phyloP scores from a whole-genome alignment of 2,888 invertebrate species.

The Tryphoninae sp. region DNA sequence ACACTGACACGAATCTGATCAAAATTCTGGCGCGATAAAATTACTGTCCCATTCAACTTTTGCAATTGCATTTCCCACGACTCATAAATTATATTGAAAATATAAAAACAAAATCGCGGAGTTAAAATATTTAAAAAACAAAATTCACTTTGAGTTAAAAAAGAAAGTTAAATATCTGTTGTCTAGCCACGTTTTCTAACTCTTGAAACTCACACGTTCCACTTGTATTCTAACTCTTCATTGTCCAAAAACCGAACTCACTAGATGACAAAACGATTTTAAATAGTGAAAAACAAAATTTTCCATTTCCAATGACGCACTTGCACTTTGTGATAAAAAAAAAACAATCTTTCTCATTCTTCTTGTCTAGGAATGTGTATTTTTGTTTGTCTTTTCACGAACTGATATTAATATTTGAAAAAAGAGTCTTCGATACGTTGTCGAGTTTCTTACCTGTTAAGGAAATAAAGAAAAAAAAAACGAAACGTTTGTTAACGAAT shows the following conservation, averaged over 20 bases:
- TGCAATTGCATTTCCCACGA: too few relatives aligned
- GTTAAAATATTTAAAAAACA: background rate
- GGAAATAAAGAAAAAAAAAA: constrained; percentile 23
- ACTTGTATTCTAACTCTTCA: constrained; percentile 3
- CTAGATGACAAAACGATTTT: background rate
- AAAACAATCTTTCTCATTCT: background rate
- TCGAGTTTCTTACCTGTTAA: constrained; percentile 53
- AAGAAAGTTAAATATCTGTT: too few relatives aligned
- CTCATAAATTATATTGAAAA: background rate
- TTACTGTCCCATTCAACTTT: too few relatives aligned
- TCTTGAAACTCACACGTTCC: background rate
- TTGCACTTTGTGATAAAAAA: constrained; percentile 1
- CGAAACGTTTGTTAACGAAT: background rate
- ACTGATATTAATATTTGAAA: background rate
- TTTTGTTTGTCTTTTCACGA: background rate
- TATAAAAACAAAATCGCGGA: background rate
- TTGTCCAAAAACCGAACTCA: constrained; percentile 11
- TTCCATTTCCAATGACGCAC: background rate
- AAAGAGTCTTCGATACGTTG: background rate
- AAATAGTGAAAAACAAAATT: background rate
- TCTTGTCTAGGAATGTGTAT: background rate
- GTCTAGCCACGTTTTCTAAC: background rate
- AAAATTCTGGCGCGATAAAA: too few relatives aligned
- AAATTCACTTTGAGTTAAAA: constrained; percentile 4
- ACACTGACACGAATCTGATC: background rate